Base-by-base conservation (phyloP, 2,797 vertebrate genomes). In the Chromobotia macracanthus region DNA sequence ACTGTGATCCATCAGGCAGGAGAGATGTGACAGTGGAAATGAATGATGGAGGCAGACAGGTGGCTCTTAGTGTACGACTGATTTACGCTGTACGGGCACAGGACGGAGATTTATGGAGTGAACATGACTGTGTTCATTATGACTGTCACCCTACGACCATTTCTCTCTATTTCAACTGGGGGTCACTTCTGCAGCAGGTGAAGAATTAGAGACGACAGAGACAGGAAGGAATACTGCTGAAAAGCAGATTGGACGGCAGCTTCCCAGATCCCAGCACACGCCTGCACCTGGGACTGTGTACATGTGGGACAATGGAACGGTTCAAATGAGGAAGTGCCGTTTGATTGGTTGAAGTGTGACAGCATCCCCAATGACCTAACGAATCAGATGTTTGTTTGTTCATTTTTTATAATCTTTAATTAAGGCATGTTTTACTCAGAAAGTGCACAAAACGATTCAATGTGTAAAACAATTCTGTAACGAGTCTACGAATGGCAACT, bases 21-120 rank as follows among this genome's bases (percentile, higher is more conserved):
- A 94, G 95, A 94, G 95, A 96, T 96, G 94, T 97, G 96, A 97
- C 97, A 96, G 96, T 96, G 95, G 96, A 95, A 96, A 98, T 98
- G 97, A 98, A 95, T 97, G 97, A 98, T 99, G 95, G 96, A 97
- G 96, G 97, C 96, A 97, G 97, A 98, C 97, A 98, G 97, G 97
- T 98, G 96, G 96, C 95, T 96, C 95, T 97, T 95, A 97, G 95
- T 95, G 97, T 98, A 97, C 93, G 95, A 96, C 96, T 98, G 97
- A 97, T 97, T 98, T 97, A 97, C 95, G 95, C 96, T 96, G 82
- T 95, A 95, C 95, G 95, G 95, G 96, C 94, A 96, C 95, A 93
- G 96, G 96, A 95, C 90, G 83, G 87, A 93, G 92, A 93, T 94
- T 94, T 94, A 94, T 94, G 93, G 91, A 94, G 92, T 93, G 93